A percentile compares a stretch with the other conserved stretches of the same genome.
Conservation (phyloP, 1,140 invertebrate species). For the Camponotus pennsylvanicus region DNA sequence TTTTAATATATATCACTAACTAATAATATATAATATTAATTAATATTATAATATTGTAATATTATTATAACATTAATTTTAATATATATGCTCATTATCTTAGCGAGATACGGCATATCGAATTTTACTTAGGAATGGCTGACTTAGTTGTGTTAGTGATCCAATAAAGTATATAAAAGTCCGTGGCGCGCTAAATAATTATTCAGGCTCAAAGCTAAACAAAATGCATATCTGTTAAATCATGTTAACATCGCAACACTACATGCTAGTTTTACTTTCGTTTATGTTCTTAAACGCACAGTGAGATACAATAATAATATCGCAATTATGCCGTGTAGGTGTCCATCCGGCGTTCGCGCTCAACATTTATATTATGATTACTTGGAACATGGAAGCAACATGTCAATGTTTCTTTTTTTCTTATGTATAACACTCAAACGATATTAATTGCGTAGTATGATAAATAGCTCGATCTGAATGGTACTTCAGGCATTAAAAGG, state of each 20-base stretch:
- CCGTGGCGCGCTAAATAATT: slow-evolving; percentile 33
- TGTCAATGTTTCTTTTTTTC: slow-evolving; percentile 46
- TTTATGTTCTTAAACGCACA: slow-evolving; percentile 54
- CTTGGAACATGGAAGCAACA: slow-evolving; percentile 65
- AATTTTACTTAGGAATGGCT: too few relatives aligned
- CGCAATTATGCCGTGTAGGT: slow-evolving; percentile 24
- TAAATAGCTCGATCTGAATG: slow-evolving; percentile 49
- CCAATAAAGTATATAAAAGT: too few relatives aligned
- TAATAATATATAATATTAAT: too few relatives aligned
- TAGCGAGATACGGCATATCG: too few relatives aligned
- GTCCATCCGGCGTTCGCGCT: slow-evolving; percentile 11
- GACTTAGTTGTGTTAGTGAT: too few relatives aligned
- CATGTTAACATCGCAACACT: slow-evolving; percentile 46
- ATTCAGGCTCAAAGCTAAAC: slow-evolving; percentile 56
- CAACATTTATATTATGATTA: slow-evolving; percentile 54
- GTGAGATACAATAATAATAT: slow-evolving; percentile 44
- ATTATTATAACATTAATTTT: too few relatives aligned
- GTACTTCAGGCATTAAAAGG: slow-evolving; percentile 39
- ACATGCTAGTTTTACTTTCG: slow-evolving; percentile 57
- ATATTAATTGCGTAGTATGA: slow-evolving; percentile 56
- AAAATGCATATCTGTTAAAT: slow-evolving; percentile 48
- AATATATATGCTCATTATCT: too few relatives aligned
- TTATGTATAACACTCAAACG: slow-evolving; percentile 46
- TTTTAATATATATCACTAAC: too few relatives aligned
- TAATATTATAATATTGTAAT: too few relatives aligned